These are phyloP conservation scores for Intellagama lesueurii DNA, from an alignment of 2,797 vertebrate species.

Conservation along the genomic window DNA sequence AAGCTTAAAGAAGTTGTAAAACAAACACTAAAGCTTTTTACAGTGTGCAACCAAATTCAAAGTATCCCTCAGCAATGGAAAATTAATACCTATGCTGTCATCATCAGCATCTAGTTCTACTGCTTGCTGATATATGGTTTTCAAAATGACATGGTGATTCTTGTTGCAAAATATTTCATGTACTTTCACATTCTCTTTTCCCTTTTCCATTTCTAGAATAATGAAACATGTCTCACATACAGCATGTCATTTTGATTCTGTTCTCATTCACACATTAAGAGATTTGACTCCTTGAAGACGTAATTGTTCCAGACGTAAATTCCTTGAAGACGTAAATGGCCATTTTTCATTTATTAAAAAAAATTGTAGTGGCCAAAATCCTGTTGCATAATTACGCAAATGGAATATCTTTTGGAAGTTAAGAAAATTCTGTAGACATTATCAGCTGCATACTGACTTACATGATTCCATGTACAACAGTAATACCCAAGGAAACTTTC, in stretches of 20 bases:
- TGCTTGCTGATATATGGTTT: not conserved
- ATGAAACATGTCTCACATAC: not conserved
- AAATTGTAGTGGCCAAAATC: not conserved
- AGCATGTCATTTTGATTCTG: not conserved
- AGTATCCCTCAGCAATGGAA: not conserved
- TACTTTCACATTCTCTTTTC: not conserved
- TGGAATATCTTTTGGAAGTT: too few relatives aligned
- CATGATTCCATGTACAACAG: too few relatives aligned
- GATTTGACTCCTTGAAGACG: not conserved
- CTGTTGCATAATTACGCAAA: too few relatives aligned
- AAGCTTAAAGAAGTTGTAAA: not conserved
- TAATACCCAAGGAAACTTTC: too few relatives aligned
- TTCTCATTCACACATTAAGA: not conserved
- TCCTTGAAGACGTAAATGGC: not conserved
- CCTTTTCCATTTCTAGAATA: not conserved
- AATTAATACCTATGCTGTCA: not conserved
- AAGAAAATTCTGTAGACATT: too few relatives aligned
- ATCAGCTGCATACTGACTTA: too few relatives aligned
- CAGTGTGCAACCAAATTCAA: not conserved
- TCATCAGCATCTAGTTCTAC: not conserved
- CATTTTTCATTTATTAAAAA: not conserved
- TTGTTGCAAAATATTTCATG: not conserved
- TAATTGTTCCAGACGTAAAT: not conserved
- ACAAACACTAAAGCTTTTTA: not conserved
- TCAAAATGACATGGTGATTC: not conserved